Evolutionary conservation across 2,797 vertebrate genomes (phyloP).

Genomic region (Acanthiza pusilla): DNA sequence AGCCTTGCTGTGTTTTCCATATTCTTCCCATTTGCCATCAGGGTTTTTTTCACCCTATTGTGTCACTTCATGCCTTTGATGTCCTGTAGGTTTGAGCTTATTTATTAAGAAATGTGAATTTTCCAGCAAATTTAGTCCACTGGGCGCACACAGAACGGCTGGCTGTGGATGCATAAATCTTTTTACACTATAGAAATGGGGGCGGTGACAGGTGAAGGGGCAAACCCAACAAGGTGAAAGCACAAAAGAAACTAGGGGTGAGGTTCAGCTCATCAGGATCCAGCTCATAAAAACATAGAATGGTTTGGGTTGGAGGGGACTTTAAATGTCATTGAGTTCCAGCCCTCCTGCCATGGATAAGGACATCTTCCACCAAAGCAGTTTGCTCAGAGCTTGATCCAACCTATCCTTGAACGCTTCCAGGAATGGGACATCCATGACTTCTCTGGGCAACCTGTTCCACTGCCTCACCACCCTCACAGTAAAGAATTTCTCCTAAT

Average conservation of each 20-base stretch:
- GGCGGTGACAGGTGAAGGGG: background rate
- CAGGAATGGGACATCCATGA: background rate
- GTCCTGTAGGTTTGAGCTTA: background rate
- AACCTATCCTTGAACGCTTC: background rate
- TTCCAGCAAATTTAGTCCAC: background rate
- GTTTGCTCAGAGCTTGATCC: background rate
- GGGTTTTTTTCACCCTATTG: rapidly evolving
- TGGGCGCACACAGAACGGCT: rapidly evolving
- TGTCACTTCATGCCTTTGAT: background rate
- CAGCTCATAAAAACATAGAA: background rate
- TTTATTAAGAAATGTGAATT: background rate
- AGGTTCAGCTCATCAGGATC: background rate
- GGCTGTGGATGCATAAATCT: background rate
- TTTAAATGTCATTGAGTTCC: background rate
- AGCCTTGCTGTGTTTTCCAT: background rate
- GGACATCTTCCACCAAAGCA: background rate
- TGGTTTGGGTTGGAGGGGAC: background rate
- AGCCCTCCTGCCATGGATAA: background rate
- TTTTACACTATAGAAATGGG: rapidly evolving
- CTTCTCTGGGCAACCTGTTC: background rate
- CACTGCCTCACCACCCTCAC: background rate
- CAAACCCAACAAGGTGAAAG: background rate
- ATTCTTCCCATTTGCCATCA: rapidly evolving
- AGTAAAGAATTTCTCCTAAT: background rate
- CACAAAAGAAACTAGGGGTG: background rate